A percentile compares a stretch with the other conserved stretches of the same genome.
phyloP scores from a whole-genome alignment of 1,140 invertebrate genomes.

The Drosophila yakuba region DNA sequence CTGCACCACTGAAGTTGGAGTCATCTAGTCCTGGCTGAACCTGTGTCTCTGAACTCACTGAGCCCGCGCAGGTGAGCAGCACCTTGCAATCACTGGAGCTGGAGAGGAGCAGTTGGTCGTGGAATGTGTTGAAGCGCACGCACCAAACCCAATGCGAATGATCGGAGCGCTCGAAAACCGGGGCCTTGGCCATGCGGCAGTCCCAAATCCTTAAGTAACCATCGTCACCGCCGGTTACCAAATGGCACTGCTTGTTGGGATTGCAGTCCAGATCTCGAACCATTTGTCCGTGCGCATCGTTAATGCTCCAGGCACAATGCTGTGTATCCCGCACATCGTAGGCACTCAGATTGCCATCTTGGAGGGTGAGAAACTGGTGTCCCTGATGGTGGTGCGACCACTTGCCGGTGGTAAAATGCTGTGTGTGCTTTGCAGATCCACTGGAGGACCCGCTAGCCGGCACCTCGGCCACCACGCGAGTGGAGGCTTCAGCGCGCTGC shows the following conservation, averaged over 20 bases:
- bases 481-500: slow-evolving; percentile 85
- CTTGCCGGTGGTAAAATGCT: slow-evolving; percentile 92
- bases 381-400: slow-evolving; percentile 98
- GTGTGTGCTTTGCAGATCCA: slow-evolving; percentile 86
- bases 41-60: slow-evolving; percentile 92
- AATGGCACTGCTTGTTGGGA: slow-evolving; percentile 96
- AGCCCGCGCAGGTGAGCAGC: slow-evolving; percentile 93
- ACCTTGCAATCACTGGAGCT: slow-evolving; percentile 97
- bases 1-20: slow-evolving; percentile 4
- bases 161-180: slow-evolving; percentile 92
- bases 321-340: slow-evolving; percentile 93
- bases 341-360: slow-evolving; percentile 93
- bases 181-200: slow-evolving; percentile 91
- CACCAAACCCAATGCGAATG: slow-evolving; percentile 99
- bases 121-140: slow-evolving; percentile 97
- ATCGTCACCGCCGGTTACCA: slow-evolving; percentile 98
- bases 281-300: slow-evolving; percentile 94
- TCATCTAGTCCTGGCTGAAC: slow-evolving; percentile 23
- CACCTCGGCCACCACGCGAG: slow-evolving; percentile 84
- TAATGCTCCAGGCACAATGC: slow-evolving; percentile 92
- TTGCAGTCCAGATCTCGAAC: slow-evolving; percentile 98
- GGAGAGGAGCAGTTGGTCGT: slow-evolving; percentile 97
- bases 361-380: slow-evolving; percentile 91
- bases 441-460: slow-evolving; percentile 20
- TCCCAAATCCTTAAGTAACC: slow-evolving; percentile 98